Base-by-base conservation (phyloP, 2,888 invertebrate species). In the Chromoteleia sp. region DNA sequence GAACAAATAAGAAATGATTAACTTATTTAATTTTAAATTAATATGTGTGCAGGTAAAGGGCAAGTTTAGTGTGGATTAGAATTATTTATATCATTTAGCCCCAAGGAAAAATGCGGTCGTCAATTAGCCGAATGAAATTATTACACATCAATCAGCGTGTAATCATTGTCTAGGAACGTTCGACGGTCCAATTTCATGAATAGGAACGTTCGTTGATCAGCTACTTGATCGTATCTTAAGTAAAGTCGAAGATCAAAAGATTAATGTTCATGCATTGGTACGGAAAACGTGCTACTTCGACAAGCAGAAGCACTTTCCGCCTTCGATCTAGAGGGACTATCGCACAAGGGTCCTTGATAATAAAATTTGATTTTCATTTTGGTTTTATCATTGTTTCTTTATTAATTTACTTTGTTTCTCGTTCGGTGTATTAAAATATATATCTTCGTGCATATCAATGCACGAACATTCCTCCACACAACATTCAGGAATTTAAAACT, bases 91-190 rank as follows among this genome's bases (percentile, higher is more conserved):
- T 10, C 1, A 21, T 48, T 21, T 48, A 19, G 19, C 48, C 21
- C n/a, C n/a, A n/a, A 21, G 6, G 3, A 14, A 14, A n/a, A 39
- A 14, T 12, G 39, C 39, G 2, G 39, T 14, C 2, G 39, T 39
- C 39, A 39, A 14, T 39, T 14, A 39, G 6, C 39, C 3, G 14
- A 12, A 2, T 8, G 12, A 39, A 43, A 17, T 43, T 1, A n/a
- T n/a, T 8, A 17, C 17, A 43, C 15, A 17, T 50, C 8, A 14
- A 14, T 50, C 6, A 29, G 14, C n/a, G 14, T 29, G 14, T 10
- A 14, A 41, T 61, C 12, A 33, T 52, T 52, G 30, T 43, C 52
- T 76, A 76, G 67, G 76, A 76, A 76, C 76, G 76, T 76, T 61
- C 76, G 29, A 33, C 43, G 29, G 36, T 67, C 43, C 65, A 68